Percentiles rank a stretch among this genome's conserved stretches.
phyloP scores from a whole-genome alignment of 2,113 vertebrate genomes.

The Psittacara wagleri region DNA sequence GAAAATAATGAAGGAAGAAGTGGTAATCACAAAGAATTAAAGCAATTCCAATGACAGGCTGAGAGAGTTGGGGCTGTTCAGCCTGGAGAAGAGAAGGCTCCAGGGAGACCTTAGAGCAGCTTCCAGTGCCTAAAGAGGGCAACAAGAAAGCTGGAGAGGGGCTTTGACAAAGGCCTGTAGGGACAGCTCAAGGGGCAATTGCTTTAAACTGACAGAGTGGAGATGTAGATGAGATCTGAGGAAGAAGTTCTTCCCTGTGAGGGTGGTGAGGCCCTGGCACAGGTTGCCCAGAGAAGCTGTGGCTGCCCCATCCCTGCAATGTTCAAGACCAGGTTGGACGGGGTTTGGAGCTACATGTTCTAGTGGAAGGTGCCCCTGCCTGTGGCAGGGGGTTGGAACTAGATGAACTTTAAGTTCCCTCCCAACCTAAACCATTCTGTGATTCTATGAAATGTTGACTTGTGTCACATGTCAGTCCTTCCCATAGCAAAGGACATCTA shows the following conservation, averaged over 20 bases:
- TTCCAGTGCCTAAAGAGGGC: neutral
- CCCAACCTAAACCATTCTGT: neutral
- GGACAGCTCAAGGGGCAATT: neutral
- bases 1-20: neutral
- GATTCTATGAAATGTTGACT: neutral
- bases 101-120: neutral
- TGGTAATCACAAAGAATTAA: rapidly evolving
- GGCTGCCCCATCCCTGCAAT: neutral
- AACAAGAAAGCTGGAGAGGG: neutral
- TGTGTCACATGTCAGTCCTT: neutral
- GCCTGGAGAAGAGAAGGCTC: neutral
- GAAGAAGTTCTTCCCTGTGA: neutral
- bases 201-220: neutral
- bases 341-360: neutral
- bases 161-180: neutral
- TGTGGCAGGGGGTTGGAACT: neutral
- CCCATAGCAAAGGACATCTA: conserved; percentile 9
- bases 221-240: neutral
- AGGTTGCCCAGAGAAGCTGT: neutral
- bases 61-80: neutral
- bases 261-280: neutral
- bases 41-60: neutral
- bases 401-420: neutral
- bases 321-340: neutral
- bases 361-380: neutral